Evolutionary conservation across 1,140 invertebrate species (phyloP), one percentile per base, ranked within the genome.

Genomic region (Teleogryllus occipitalis): DNA sequence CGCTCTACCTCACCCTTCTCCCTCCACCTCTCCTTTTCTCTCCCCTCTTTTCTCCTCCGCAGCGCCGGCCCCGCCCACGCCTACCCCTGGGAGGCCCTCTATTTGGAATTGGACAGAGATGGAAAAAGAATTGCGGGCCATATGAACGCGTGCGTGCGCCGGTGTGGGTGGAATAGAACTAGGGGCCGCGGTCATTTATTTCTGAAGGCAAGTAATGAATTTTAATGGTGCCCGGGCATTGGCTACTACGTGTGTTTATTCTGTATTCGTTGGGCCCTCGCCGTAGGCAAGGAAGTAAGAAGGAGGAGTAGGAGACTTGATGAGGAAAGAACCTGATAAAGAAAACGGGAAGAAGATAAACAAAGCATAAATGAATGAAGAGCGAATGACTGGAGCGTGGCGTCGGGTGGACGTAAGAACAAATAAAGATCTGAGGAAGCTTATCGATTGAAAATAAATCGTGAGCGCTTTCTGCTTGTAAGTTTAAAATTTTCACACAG

Each of bases 151-250:
- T 65, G 54, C 54, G 54, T 14, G 10, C 54, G 10, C 54, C 18
- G 10, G 54, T 65, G 54, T 65, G 54, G 54, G 54, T 65, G 54
- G 54, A 65, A 65, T 65, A 65, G 54, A 65, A 65, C 18, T 65
- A 14, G 54, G 54, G 54, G 18, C 54, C 54, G 54, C 18, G 54
- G 54, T 65, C 54, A 65, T 65, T 65, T 65, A 65, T 65, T 65
- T 65, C 54, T 65, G 54, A 65, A 65, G 54, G 54, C 54, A 65
- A 18, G 54, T 65, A 65, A 65, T 65, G 54, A 65, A 65, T 65
- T 65, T 65, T 65, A 65, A 65, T 65, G 54, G 10, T 65, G 54
- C 10, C 54, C 10, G 18, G 18, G 10, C 54, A 14, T 18, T 65
- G 10, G 54, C 10, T 7, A 65, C 54, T 65, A 65, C 10, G 10